Evolutionary conservation across 2,797 vertebrate species (phyloP), one percentile per base, ranked within the genome.

Genomic region (Prunella strophiata): DNA sequence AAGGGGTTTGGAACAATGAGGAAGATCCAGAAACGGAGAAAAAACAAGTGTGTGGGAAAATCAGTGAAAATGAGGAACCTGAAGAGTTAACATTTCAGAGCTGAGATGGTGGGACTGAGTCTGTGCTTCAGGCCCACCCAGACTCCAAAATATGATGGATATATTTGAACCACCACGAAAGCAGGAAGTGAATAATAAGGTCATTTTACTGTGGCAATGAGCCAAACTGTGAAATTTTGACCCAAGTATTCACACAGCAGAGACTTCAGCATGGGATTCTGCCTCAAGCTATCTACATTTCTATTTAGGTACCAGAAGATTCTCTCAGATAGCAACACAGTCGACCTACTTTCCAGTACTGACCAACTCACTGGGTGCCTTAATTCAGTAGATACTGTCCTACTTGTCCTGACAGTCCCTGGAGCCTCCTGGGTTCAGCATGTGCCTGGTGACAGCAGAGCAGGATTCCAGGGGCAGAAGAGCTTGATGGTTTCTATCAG

Each of bases 101-200:
- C 50, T 65, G 72, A 93, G 54, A 71, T 65, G 61, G 63, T 2
- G 0, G 58, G 27, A 74, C 52, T 23, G 36, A 57, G 5, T 54
- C 48, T 21, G 27, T 52, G 19, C 38, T 93, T 77, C 15, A 15
- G 75, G 87, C 65, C 82, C 87, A 94, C 89, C 82, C 71, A 88
- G 72, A 21, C 34, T 77, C 42, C 57, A 84, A 93, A 96, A 91
- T 50, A 83, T 1, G 43, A 83, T 40, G 57, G 81, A 54, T 89
- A 57, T 59, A 83, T 85, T 52, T 67, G 50, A 95, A 78, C 58
- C 22, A 73, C 84, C 73, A 40, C 0, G 43, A 90, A 88, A 36
- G 61, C 72, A 89, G 50, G 54, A 92, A 91, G 68, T 77, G 40
- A 77, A 54, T 74, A 95, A 80, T 77, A 88, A 80, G 68, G 68